Percentiles rank a stretch among this genome's conserved stretches.
Conservation (phyloP, 64 coral and sea anemone species). For the Stichodactyla helianthus region DNA sequence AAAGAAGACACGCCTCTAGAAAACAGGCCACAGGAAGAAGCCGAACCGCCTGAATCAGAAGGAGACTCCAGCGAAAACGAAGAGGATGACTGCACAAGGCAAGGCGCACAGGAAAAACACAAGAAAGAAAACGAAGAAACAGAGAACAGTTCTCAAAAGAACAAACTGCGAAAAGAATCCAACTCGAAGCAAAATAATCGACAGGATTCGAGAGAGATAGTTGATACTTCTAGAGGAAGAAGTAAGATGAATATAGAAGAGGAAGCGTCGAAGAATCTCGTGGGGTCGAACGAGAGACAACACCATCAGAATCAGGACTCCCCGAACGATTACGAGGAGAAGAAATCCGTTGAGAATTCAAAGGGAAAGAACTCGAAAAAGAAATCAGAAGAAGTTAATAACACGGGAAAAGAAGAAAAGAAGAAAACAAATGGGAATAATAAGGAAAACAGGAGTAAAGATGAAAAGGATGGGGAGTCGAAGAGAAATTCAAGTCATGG, state of each 20-base stretch:
- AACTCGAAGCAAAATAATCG: not conserved
- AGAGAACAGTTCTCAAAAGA: not conserved
- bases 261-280: constrained; percentile 12
- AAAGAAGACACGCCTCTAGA: constrained; percentile 76
- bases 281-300: constrained; percentile 16
- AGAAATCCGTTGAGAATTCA: not conserved
- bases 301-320: constrained; percentile 23
- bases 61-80: constrained; percentile 45
- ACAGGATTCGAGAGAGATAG: constrained; percentile 1
- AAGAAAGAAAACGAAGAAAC: constrained; percentile 19
- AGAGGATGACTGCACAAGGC: constrained; percentile 35
- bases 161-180: not conserved
- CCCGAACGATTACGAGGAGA: constrained; percentile 1
- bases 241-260: constrained; percentile 6
- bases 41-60: constrained; percentile 60
- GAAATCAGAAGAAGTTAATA: constrained; percentile 17
- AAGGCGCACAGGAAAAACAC: constrained; percentile 16
- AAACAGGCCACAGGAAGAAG: constrained; percentile 80
- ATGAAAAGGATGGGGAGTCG: not conserved
- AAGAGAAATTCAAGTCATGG: not conserved
- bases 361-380: constrained; percentile 35
- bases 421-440: not conserved
- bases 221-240: not conserved
- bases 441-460: not conserved
- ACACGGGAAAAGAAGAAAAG: not conserved